Base-by-base conservation (phyloP, 2,113 vertebrate species). In the Myanophis thanlyinensis region DNA sequence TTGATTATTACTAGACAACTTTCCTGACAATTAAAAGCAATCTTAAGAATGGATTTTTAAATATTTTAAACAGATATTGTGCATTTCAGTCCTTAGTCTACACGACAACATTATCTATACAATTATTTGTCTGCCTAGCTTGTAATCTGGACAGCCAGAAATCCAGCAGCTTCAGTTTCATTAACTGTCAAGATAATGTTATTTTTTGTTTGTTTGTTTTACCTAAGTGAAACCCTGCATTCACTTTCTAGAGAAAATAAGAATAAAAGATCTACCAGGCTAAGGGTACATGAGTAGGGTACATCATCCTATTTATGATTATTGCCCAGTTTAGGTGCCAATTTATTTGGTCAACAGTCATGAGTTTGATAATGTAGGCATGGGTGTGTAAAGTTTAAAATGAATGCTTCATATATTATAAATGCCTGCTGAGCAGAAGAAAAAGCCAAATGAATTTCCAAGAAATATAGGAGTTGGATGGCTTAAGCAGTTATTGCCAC, bases 11-110 rank as follows among this genome's bases (percentile, higher is more conserved):
- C 3, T 9, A 35, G 88, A 52, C 22, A 89, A 49, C 95, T 0
- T 2, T 91, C 27, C 67, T 85, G 62, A 52, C n/a, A 5, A 87
- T 89, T 88, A 93, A 89, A n/a, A 84, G n/a, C 48, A 80, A 52
- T 49, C 47, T 30, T 89, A 13, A 90, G 0, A 91, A 94, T 93
- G 49, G 88, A 0, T 9, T 56, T 89, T 88, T 89, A 12, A 13
- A 27, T 59, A 9, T 62, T n/a, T 62, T 48, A 62, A 3, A 9
- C 0, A 1, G 2, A 51, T n/a, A 87, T 20, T 1, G 3, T 51
- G 49, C 86, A 85, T 47, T 88, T 90, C 30, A 23, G 51, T 49
- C 51, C 62, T 62, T 93, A 12, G 10, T 53, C 49, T 80, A 25
- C 93, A 87, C 80, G 88, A 73, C 0, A 0, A 18, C 35, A 35